These are phyloP conservation scores for Arremon brunneinucha DNA, from an alignment of 2,797 vertebrate genomes.

Conservation along the genomic window DNA sequence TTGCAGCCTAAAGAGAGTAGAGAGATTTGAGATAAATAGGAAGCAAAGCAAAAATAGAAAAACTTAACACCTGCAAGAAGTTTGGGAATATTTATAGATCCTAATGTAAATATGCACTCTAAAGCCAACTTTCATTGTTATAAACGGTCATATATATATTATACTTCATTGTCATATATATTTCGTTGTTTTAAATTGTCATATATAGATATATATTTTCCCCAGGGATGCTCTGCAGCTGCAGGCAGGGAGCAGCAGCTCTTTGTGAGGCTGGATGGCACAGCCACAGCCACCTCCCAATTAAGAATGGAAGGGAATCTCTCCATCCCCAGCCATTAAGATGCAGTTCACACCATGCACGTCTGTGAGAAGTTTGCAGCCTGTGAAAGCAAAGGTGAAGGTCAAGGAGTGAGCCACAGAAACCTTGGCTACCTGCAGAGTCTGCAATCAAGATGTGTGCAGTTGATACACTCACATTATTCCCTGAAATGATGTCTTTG, in stretches of 20 bases:
- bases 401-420: constrained; percentile 47
- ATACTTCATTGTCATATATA: too few species aligned
- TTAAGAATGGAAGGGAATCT: not conserved
- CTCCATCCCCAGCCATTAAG: constrained; percentile 13
- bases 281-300: not conserved
- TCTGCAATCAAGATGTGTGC: constrained; percentile 46
- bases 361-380: constrained; percentile 26
- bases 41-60: not conserved
- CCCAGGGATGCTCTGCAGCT: not conserved
- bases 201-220: not conserved
- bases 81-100: not conserved
- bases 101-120: not conserved
- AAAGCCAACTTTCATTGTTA: not conserved
- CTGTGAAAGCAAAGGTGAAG: constrained; percentile 29
- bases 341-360: constrained; percentile 22
- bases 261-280: not conserved
- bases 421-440: constrained; percentile 52
- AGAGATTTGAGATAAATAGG: not conserved
- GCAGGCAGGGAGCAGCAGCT: not conserved
- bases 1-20: not conserved
- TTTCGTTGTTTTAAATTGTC: not conserved
- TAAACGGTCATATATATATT: not conserved
- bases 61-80: not conserved
- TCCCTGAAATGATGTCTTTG: constrained; percentile 36
- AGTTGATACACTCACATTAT: constrained; percentile 16